Conservation (phyloP, 2,888 invertebrate species). For the Phania funesta region DNA sequence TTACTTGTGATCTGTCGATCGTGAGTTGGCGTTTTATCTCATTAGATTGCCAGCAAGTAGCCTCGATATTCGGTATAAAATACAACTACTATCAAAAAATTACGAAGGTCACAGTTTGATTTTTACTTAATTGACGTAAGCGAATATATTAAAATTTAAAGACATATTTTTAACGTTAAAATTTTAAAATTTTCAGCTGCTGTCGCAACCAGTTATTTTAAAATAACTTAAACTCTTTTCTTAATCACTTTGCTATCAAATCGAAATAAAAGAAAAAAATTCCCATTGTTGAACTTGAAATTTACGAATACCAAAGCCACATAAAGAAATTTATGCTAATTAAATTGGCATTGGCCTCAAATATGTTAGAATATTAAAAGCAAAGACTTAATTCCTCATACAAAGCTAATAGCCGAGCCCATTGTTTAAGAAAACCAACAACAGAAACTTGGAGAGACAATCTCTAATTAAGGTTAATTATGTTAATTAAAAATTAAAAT, state of each 20-base stretch:
- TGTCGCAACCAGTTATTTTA: too few species aligned
- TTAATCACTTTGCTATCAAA: background rate
- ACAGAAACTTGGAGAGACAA: background rate
- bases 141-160: too few species aligned
- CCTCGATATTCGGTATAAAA: too few species aligned
- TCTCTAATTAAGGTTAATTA: conserved; percentile 16
- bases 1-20: too few species aligned
- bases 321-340: conserved; percentile 55
- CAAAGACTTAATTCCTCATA: conserved; percentile 5
- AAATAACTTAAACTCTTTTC: too few species aligned
- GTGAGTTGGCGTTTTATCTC: too few species aligned
- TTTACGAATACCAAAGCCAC: background rate
- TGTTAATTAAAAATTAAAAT: conserved; percentile 20
- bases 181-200: too few species aligned
- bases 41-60: too few species aligned
- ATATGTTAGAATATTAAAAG: background rate
- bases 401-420: background rate
- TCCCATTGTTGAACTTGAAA: conserved; percentile 39
- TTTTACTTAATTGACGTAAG: too few species aligned
- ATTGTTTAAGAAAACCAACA: background rate
- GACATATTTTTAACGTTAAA: too few species aligned
- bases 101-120: too few species aligned
- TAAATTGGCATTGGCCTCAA: conserved; percentile 63
- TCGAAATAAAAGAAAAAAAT: background rate
- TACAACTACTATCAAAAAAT: too few species aligned